These are phyloP conservation scores for Halichoerus grypus DNA, from an alignment of 2,113 vertebrate genomes.

Conservation along the genomic window DNA sequence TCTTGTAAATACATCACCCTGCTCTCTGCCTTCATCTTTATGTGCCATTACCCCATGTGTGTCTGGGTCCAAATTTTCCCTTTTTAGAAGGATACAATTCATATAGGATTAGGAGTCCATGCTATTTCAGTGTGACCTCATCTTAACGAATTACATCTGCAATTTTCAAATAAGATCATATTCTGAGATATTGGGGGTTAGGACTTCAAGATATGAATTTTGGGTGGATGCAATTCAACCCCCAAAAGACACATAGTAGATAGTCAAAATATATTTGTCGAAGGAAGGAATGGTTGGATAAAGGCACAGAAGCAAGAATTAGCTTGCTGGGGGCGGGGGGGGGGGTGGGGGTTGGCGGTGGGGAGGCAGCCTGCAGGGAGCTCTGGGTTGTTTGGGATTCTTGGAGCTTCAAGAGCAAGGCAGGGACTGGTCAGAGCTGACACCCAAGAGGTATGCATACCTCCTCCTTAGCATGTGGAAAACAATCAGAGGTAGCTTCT, in stretches of 20 bases:
- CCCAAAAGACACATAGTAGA: background rate
- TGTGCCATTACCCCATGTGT: background rate
- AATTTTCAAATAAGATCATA: slow-evolving; percentile 1
- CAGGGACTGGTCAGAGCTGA: background rate
- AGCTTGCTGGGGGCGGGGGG: background rate
- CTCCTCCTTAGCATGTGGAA: background rate
- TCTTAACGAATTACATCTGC: background rate
- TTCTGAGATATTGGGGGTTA: background rate
- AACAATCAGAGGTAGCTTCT: background rate
- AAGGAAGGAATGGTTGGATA: background rate
- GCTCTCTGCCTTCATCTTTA: background rate
- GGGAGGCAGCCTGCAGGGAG: background rate
- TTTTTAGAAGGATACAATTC: background rate
- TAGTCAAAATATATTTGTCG: background rate
- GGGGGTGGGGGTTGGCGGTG: background rate
- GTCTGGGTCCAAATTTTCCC: background rate
- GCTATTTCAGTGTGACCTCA: background rate
- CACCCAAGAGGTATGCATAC: background rate
- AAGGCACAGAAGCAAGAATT: background rate
- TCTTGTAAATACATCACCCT: background rate
- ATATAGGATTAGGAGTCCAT: background rate
- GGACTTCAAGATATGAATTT: background rate
- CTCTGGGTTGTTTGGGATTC: background rate
- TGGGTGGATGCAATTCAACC: background rate
- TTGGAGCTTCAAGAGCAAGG: background rate